A percentile compares a stretch with the other conserved stretches of the same genome.
Evolutionary conservation across 2,888 invertebrate species (phyloP).

Genomic region (Pocota personata): DNA sequence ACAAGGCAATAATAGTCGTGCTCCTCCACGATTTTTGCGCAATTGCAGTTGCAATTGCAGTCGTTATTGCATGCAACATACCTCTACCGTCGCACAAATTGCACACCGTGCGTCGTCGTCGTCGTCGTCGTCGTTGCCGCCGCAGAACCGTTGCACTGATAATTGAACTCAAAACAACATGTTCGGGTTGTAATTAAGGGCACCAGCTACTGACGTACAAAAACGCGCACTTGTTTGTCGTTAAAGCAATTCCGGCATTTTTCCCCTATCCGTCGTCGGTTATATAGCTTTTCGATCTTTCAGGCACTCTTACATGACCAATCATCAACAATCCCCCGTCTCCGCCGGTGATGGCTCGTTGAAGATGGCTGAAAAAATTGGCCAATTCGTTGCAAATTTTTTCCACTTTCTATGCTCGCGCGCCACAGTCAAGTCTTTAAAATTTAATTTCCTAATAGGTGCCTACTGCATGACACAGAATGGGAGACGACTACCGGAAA

Average conservation of each 20-base stretch:
- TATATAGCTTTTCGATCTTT: background rate
- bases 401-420: constrained; percentile 65
- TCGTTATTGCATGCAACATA: constrained; percentile 55
- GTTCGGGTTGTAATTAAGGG: constrained; percentile 70
- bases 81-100: constrained; percentile 61
- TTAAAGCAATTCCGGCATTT: constrained; percentile 63
- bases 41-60: constrained; percentile 32
- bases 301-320: constrained; percentile 15
- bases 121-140: background rate
- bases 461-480: background rate
- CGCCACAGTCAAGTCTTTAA: background rate
- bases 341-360: constrained; percentile 12
- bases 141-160: constrained; percentile 45
- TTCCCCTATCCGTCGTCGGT: background rate
- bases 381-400: constrained; percentile 47
- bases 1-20: constrained; percentile 45
- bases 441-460: constrained; percentile 46
- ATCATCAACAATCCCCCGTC: constrained; percentile 15
- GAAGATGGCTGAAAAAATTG: constrained; percentile 62
- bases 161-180: constrained; percentile 67
- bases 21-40: constrained; percentile 33
- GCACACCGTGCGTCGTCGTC: constrained; percentile 21
- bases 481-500: background rate
- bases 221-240: constrained; percentile 50
- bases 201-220: constrained; percentile 49